A percentile compares a stretch with the other conserved stretches of the same genome.
Evolutionary conservation across 92 coral and sea anemone species (phyloP).

Genomic region (Epizoanthus rinbou): DNA sequence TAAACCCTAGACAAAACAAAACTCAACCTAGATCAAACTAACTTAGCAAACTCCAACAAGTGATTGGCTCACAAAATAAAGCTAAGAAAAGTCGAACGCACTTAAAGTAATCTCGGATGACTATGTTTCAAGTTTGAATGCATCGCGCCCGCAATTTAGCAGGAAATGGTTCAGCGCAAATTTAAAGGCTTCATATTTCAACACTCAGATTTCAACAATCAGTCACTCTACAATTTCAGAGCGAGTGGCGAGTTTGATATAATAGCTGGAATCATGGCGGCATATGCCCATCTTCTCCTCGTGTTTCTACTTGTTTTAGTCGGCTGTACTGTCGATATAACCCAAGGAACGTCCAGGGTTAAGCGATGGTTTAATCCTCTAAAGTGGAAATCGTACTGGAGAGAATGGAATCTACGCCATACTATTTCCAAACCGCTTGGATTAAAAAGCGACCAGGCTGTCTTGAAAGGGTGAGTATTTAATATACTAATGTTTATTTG

Average conservation of each 20-base stretch:
- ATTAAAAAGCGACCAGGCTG: conserved; percentile 39
- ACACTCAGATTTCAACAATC: background rate
- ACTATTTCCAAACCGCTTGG: conserved; percentile 31
- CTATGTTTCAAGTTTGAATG: no score
- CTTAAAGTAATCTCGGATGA: no score
- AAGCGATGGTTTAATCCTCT: conserved; percentile 36
- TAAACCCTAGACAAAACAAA: no score
- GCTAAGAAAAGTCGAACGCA: no score
- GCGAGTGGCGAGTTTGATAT: background rate
- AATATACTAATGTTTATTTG: no score
- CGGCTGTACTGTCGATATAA: conserved; percentile 2
- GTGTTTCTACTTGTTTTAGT: background rate
- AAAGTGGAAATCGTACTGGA: conserved; percentile 34
- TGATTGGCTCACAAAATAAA: no score
- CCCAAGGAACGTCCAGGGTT: background rate
- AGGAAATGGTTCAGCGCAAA: background rate
- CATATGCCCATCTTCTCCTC: conserved; percentile 15
- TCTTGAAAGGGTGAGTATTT: conserved; percentile 25
- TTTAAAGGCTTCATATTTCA: background rate
- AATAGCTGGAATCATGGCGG: conserved; percentile 28
- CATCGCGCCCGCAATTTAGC: no score
- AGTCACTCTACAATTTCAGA: background rate
- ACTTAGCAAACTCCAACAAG: no score
- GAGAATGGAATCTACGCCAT: conserved; percentile 1
- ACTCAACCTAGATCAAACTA: no score